These are phyloP conservation scores for Halocynthia roretzi DNA, from an alignment of 23 tunicate genomes.

Conservation along the genomic window DNA sequence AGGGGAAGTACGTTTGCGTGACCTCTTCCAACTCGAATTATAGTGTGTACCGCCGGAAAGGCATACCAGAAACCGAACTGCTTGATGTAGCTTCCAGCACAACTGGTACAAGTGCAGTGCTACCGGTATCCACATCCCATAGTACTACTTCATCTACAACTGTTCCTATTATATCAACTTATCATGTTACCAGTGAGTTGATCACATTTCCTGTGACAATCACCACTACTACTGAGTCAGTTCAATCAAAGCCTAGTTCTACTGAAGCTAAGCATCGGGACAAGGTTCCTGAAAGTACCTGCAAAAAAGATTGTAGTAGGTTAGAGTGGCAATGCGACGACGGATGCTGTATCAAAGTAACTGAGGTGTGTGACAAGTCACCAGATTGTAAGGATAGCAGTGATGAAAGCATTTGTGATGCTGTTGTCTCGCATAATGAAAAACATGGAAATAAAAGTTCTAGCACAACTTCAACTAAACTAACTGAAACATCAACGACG, in stretches of 20 bases:
- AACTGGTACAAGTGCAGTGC: not conserved
- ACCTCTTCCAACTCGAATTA: conserved; percentile 36
- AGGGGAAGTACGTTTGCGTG: conserved; percentile 21
- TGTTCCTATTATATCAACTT: not conserved
- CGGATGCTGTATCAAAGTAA: conserved; percentile 38
- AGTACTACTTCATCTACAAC: not conserved
- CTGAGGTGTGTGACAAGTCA: conserved; percentile 39
- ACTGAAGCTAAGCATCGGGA: not conserved
- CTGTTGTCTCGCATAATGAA: not conserved
- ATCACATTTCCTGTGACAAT: not conserved
- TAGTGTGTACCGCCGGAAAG: conserved; percentile 22
- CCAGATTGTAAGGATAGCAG: conserved; percentile 55
- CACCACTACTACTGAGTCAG: not conserved
- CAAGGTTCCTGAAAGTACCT: not conserved
- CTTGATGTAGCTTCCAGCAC: not conserved
- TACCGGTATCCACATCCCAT: conserved; percentile 8
- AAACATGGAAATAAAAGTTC: not conserved
- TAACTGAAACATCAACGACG: not conserved
- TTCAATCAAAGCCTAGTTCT: not conserved
- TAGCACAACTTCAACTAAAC: not conserved
- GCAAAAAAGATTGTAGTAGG: conserved; percentile 19
- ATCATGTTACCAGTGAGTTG: not conserved
- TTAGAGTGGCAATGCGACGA: conserved; percentile 71
- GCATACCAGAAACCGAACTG: not conserved
- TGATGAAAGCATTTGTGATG: conserved; percentile 60